Base-by-base conservation (phyloP, 2,797 vertebrate species). In the Scomberomorus guttatus region DNA sequence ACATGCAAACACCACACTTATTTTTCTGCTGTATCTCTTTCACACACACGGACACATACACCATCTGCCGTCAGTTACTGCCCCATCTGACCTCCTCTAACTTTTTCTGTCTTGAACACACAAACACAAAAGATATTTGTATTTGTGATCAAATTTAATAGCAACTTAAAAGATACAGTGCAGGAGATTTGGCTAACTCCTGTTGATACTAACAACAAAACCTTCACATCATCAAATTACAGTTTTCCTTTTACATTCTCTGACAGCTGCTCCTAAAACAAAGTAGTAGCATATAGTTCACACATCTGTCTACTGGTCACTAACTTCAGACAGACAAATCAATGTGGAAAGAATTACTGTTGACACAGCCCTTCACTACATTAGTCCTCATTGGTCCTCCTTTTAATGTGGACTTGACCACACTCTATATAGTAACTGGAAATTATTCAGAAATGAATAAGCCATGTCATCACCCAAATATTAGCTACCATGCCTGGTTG, bases 41-140 rank as follows among this genome's bases (percentile, higher is more conserved):
- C 60, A 24, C 65, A 59, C 50, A 17, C 68, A 55, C 80, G 65
- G 72, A 75, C 82, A 77, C 73, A 78, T 74, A 70, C 75, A 68
- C 89, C 84, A 90, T 90, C 91, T 88, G 87, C 77, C 58, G 48
- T 76, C 75, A 80, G 79, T 87, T 88, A 80, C 59, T 52, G 72
- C 81, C 79, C 70, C 75, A 80, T 89, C 80, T 91, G 87, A 90
- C 77, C 84, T 74, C 77, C 84, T 74, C 13, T 42, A 85, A 86
- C 81, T 77, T 83, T 34, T 56, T 42, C 34, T 73, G 56, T 61
- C 55, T 22, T 27, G 22, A 46, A 57, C 72, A 79, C 58, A 86
- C 34, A 60, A 80, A 75, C 68, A 86, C 37, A 61, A 14, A 37
- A 27, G 6, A n/a, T 22, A 14, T 79, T 34, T 44, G 37, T 72